Percentiles rank a stretch among this genome's conserved stretches.
phyloP scores from a whole-genome alignment of 2,113 vertebrate genomes.

The Bucco capensis region DNA sequence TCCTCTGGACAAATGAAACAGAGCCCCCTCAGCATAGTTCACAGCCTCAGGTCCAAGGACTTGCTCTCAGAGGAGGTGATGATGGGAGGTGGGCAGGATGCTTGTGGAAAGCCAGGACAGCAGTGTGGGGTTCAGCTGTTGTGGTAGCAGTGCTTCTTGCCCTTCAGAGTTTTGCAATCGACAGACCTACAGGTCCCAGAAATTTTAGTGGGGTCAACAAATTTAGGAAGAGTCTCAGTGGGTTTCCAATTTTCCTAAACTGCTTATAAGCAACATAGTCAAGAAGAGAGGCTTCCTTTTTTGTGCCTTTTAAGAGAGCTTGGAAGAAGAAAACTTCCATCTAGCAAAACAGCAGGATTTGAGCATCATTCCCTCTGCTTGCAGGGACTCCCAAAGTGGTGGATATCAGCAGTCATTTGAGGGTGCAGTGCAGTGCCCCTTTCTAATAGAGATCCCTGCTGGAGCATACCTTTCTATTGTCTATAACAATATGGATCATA shows the following conservation, averaged over 20 bases:
- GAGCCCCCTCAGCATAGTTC: background rate
- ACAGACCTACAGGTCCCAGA: background rate
- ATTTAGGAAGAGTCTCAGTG: background rate
- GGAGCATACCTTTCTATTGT: background rate
- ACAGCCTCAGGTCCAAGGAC: background rate
- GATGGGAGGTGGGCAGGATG: background rate
- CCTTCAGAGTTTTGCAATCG: background rate
- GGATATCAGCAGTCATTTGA: background rate
- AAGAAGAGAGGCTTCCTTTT: background rate
- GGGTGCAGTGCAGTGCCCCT: background rate
- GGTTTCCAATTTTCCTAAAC: background rate
- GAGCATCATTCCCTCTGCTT: background rate
- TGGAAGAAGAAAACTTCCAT: background rate
- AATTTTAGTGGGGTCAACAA: background rate
- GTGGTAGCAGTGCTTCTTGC: background rate
- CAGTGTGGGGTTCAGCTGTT: background rate
- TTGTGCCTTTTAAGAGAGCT: background rate
- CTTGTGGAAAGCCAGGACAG: background rate
- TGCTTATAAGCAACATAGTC: background rate
- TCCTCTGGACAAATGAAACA: background rate
- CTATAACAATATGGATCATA: background rate
- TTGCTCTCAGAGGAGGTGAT: background rate
- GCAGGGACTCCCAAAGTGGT: background rate
- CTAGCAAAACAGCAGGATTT: background rate
- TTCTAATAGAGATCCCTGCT: background rate